Percentiles rank a stretch among this genome's conserved stretches.
Evolutionary conservation across 2,888 invertebrate genomes (phyloP).

Genomic region (Chloroclysta siterata): DNA sequence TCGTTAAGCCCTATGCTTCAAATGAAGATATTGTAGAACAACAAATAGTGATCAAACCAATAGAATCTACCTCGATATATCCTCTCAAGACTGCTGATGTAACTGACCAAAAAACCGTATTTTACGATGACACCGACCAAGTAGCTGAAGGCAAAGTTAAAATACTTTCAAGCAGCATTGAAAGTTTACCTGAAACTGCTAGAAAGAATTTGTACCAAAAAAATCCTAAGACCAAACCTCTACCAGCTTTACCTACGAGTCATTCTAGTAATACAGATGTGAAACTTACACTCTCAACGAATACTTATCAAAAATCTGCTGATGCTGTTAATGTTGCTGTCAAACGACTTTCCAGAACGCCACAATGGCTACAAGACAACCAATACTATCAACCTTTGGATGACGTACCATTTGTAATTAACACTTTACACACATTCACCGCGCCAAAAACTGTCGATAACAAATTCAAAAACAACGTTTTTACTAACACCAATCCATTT

Average conservation of each 20-base stretch:
- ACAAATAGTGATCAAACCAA: slow-evolving; percentile 40
- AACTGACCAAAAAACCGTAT: slow-evolving; percentile 59
- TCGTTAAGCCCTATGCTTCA: slow-evolving; percentile 13
- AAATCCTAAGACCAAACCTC: slow-evolving; percentile 61
- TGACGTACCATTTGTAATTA: slow-evolving; percentile 70
- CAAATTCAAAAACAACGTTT: slow-evolving; percentile 39
- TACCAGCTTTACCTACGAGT: slow-evolving; percentile 64
- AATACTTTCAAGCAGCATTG: slow-evolving; percentile 38
- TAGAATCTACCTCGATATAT: slow-evolving; percentile 34
- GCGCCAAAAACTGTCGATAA: slow-evolving; percentile 43
- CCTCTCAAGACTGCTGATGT: slow-evolving; percentile 43
- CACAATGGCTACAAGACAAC: slow-evolving; percentile 71
- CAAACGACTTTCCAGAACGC: slow-evolving; percentile 64
- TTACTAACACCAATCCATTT: slow-evolving; percentile 49
- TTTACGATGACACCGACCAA: slow-evolving; percentile 74
- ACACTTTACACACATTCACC: slow-evolving; percentile 54
- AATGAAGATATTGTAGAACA: slow-evolving; percentile 28
- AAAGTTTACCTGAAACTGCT: slow-evolving; percentile 41
- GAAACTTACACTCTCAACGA: slow-evolving; percentile 50
- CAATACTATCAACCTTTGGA: slow-evolving; percentile 75
- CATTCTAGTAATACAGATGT: slow-evolving; percentile 53
- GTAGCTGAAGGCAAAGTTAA: slow-evolving; percentile 51
- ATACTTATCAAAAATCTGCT: slow-evolving; percentile 39
- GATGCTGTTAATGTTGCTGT: slow-evolving; percentile 50
- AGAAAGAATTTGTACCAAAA: slow-evolving; percentile 67